phyloP scores from a whole-genome alignment of 2,797 vertebrate genomes.

The Gadopsis marmoratus region DNA sequence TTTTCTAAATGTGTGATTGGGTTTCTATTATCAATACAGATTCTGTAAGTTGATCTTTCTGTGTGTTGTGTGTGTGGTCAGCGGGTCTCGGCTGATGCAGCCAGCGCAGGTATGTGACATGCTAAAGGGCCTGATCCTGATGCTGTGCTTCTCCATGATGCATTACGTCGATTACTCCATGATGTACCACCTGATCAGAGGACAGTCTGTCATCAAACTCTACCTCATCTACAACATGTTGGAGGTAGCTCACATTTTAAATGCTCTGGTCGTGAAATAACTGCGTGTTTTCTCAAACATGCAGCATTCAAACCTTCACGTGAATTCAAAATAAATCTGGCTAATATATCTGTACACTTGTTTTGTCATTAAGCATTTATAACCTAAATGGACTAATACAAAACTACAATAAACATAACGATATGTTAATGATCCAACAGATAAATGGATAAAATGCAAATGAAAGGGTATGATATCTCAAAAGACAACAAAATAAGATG shows the following conservation, averaged over 20 bases:
- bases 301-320: not conserved
- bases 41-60: not conserved
- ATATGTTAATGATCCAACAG: not conserved
- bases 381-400: not conserved
- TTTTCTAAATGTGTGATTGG: not conserved
- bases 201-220: conserved; percentile 99
- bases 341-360: not conserved
- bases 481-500: not conserved
- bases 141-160: conserved; percentile 97
- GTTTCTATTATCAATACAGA: not conserved
- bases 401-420: too few relatives aligned
- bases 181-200: conserved; percentile 99
- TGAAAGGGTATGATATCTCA: not conserved
- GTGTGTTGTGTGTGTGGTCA: conserved; percentile 72
- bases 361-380: not conserved
- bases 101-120: conserved; percentile 97
- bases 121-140: conserved; percentile 94
- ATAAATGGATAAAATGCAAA: not conserved
- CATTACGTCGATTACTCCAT: conserved; percentile 99
- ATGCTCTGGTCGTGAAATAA: not conserved
- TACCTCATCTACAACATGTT: conserved; percentile 99
- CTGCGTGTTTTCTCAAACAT: not conserved
- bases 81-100: conserved; percentile 93
- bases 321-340: not conserved
- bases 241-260: conserved; percentile 86